Conservation (phyloP, 35 echinoderm and acorn worm genomes). For the Hemicentrotus pulcherrimus region DNA sequence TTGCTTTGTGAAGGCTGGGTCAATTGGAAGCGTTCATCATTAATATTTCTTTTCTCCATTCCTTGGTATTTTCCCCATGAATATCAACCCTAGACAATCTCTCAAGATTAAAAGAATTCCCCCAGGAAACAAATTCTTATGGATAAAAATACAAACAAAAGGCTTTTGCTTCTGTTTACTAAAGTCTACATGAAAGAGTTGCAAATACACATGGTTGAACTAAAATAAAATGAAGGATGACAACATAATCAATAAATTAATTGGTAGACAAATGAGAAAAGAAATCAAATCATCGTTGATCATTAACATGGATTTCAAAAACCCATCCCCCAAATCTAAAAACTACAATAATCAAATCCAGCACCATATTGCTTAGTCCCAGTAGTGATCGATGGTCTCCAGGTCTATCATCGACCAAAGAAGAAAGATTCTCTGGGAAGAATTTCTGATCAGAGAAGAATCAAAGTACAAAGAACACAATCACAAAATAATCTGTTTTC, state of each 20-base stretch:
- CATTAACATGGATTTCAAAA: background rate
- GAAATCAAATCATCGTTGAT: slow-evolving; percentile 11
- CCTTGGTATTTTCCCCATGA: background rate
- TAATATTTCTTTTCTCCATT: background rate
- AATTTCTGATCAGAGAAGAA: slow-evolving; percentile 39
- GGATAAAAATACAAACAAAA: background rate
- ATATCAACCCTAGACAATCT: background rate
- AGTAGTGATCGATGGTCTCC: slow-evolving; percentile 31
- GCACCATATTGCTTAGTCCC: slow-evolving; percentile 53
- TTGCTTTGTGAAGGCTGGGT: background rate
- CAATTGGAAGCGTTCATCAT: background rate
- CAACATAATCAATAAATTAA: slow-evolving; percentile 38
- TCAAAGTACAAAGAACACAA: slow-evolving; percentile 42
- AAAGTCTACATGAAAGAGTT: slow-evolving; percentile 51
- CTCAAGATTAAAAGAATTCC: background rate
- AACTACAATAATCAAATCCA: slow-evolving; percentile 46
- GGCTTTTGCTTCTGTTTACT: slow-evolving; percentile 8
- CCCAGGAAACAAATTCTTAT: background rate
- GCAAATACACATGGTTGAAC: background rate
- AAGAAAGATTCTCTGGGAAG: slow-evolving; percentile 45
- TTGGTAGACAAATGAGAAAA: slow-evolving; percentile 18
- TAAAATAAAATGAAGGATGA: slow-evolving; percentile 27
- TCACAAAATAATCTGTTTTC: slow-evolving; percentile 40
- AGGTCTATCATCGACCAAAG: background rate
- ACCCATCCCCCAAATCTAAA: background rate